Base-by-base conservation (phyloP, 2,797 vertebrate species). In the Chloroceryle inda region DNA sequence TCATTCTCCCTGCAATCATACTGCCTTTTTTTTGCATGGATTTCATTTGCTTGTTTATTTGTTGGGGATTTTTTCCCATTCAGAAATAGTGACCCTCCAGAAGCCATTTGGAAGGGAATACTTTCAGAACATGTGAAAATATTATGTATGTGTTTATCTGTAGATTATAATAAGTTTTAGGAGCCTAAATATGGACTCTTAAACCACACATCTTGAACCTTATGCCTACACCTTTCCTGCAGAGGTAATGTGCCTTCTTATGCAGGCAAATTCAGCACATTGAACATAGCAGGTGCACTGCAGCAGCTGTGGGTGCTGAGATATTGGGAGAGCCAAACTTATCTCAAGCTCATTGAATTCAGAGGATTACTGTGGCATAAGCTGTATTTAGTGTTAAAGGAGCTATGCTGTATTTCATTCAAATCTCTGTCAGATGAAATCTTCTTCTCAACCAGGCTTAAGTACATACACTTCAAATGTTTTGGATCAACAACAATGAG, bases 361-460 rank as follows among this genome's bases (percentile, higher is more conserved):
- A 44, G 84, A 68, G 58, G 87, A 92, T 95, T 95, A 93, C 42
- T 88, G 73, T 44, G 59, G 35, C 63, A 44, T 87, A 93, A 93
- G 55, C 78, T 88, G 91, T 75, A 68, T 82, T 95, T 87, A 91
- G 45, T 77, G 68, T 61, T 64, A 58, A 86, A 92, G 66, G 66
- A 90, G 84, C 77, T 84, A 18, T 68, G 66, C 35, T 0, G 0
- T 68, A 38, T 61, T 96, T 93, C 78, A 40, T 81, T 92, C 72
- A 83, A 80, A 88, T 72, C 74, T 81, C 50, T 49, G 19, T 61
- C 75, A 75, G 66, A 89, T 75, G 29, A 71, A 85, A 80, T 91
- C 85, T 58, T 62, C 74, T 78, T 82, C 84, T 83, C 56, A 50
- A 47, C 42, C n/a, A 83, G 64, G 40, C 56, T 91, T 85, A 75